Conservation (phyloP, 2,797 vertebrate species). For the Pristis pectinata region DNA sequence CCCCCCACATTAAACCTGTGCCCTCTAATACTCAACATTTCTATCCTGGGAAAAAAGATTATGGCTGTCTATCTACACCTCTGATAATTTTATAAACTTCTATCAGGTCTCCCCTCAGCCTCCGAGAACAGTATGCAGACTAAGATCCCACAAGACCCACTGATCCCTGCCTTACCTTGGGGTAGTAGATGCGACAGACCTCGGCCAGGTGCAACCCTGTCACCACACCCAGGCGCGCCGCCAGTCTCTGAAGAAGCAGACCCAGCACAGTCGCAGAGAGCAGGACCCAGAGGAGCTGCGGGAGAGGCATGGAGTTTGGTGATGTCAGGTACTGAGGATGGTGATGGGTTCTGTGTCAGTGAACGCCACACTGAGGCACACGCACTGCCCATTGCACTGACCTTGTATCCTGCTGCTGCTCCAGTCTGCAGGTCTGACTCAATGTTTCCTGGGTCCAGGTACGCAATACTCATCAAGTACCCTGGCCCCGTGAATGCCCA, state of each 20-base stretch:
- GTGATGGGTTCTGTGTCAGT: too few species aligned
- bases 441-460: conserved; percentile 66
- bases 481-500: conserved; percentile 68
- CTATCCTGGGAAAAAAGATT: too few species aligned
- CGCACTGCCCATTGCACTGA: conserved; percentile 40
- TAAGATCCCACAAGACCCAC: neutral
- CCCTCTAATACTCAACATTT: too few species aligned
- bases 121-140: too few species aligned
- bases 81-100: too few species aligned
- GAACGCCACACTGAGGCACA: too few species aligned
- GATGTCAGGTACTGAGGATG: neutral
- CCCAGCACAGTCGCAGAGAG: conserved; percentile 62
- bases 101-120: too few species aligned
- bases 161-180: conserved; percentile 56
- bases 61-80: too few species aligned
- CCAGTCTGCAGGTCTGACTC: conserved; percentile 65
- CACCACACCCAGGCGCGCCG: conserved; percentile 62
- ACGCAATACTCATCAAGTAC: conserved; percentile 71
- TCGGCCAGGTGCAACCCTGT: conserved; percentile 61
- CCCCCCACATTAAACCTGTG: too few species aligned
- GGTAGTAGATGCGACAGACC: conserved; percentile 62
- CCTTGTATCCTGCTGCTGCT: conserved; percentile 61
- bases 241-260: conserved; percentile 61
- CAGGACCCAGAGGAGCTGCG: conserved; percentile 65
- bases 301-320: neutral